phyloP scores from a whole-genome alignment of 2,797 vertebrate genomes.

The Anguilla anguilla region DNA sequence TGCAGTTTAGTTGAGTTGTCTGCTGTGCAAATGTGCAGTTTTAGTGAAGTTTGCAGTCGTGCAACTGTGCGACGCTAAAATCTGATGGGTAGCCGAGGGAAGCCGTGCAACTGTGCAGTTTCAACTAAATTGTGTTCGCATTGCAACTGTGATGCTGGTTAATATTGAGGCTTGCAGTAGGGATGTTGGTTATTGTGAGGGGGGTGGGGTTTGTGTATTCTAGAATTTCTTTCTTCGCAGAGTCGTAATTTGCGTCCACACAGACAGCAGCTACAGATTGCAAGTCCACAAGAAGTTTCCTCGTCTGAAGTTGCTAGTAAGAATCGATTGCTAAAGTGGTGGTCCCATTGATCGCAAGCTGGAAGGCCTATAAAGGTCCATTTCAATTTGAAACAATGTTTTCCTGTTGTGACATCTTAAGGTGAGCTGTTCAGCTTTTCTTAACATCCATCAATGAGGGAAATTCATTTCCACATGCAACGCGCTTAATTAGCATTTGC shows the following conservation, averaged over 20 bases:
- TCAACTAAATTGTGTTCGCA: constrained; percentile 51
- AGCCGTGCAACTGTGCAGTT: constrained; percentile 72
- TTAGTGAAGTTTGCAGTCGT: not conserved
- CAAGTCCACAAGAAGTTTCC: constrained; percentile 62
- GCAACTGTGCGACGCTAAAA: constrained; percentile 61
- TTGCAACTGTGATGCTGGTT: constrained; percentile 65
- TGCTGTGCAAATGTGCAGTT: not conserved
- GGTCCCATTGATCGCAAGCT: not conserved
- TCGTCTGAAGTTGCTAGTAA: constrained; percentile 71
- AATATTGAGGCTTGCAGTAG: not conserved
- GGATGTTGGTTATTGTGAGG: constrained; percentile 47
- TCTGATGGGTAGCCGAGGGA: constrained; percentile 53
- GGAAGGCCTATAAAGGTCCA: not conserved
- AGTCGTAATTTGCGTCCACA: constrained; percentile 46
- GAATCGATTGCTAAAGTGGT: constrained; percentile 44
- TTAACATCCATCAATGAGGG: constrained; percentile 26
- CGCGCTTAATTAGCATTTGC: constrained; percentile 37
- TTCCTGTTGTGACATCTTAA: constrained; percentile 5
- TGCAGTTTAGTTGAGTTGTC: not conserved
- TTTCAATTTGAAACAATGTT: not conserved
- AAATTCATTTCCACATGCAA: constrained; percentile 36
- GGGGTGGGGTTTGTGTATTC: constrained; percentile 60
- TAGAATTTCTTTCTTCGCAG: constrained; percentile 70
- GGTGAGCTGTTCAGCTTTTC: constrained; percentile 31
- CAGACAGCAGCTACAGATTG: constrained; percentile 46